Evolutionary conservation across 1,140 invertebrate genomes (phyloP).

Genomic region (Daktulosphaira vitifoliae): DNA sequence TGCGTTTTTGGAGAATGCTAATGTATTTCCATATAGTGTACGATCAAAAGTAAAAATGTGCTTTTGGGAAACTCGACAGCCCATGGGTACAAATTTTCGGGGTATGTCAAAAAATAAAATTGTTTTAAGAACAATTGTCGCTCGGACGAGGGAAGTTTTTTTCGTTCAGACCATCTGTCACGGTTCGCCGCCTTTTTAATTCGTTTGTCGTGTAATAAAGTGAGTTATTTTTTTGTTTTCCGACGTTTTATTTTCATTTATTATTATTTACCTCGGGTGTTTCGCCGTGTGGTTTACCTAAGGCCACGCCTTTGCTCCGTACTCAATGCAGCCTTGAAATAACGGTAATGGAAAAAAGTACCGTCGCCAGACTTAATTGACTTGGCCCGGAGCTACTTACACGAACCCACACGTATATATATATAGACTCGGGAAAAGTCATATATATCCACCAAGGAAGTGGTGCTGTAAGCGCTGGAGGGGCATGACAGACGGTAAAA

Average conservation of each 20-base stretch:
- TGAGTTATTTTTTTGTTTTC: slow-evolving; percentile 1
- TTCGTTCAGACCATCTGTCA: slow-evolving; percentile 18
- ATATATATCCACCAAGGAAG: too few relatives aligned
- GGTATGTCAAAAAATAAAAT: slow-evolving; percentile 25
- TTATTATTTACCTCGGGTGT: neutral
- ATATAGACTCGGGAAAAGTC: too few relatives aligned
- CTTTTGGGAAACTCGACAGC: neutral
- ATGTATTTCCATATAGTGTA: too few relatives aligned
- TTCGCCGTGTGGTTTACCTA: slow-evolving; percentile 31
- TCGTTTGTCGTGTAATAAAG: slow-evolving; percentile 33
- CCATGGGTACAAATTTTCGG: slow-evolving; percentile 10
- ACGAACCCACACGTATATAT: too few relatives aligned
- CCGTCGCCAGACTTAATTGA: slow-evolving; percentile 28
- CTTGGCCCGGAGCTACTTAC: slow-evolving; percentile 3
- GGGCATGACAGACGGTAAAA: slow-evolving; percentile 12
- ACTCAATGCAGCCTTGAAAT: slow-evolving; percentile 1
- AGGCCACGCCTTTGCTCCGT: slow-evolving; percentile 16
- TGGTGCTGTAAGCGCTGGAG: neutral
- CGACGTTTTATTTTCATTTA: slow-evolving; percentile 4
- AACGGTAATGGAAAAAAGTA: neutral
- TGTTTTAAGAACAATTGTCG: slow-evolving; percentile 11
- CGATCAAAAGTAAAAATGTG: too few relatives aligned
- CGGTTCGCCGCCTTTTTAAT: slow-evolving; percentile 33
- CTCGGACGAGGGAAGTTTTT: slow-evolving; percentile 14
- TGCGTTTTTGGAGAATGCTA: too few relatives aligned